Evolutionary conservation across 2,888 invertebrate species (phyloP), one percentile per base, ranked within the genome.

Genomic region (Scaeva pyrastri): DNA sequence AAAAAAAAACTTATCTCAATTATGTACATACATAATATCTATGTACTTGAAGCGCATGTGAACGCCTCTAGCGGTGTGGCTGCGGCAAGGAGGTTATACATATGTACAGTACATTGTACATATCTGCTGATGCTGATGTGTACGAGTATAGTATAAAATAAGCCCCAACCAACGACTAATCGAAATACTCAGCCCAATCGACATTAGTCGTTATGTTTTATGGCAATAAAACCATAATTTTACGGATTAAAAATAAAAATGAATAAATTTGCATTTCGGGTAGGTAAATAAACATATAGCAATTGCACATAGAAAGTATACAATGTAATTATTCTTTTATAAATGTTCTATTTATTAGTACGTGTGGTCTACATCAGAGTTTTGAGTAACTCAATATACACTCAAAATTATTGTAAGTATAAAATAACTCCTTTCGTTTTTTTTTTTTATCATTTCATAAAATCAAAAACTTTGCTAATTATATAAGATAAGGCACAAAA

Each of bases 211-310:
- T 2, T 11, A 85, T 85, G 73, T 85, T 73, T 80, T 80, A 81
- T 76, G 85, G 85, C 85, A 80, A 85, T 80, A 76, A 85, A 84
- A 85, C 72, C 66, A 76, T 80, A 85, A 72, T 75, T 82, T 81
- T 84, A 2, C 50, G 70, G 41, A 75, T 71, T 78, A 58, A 71
- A 50, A 45, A 80, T 71, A 64, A 41, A 48, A 62, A 43, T 31
- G 19, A 66, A 66, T 66, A 66, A 31, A 66, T 48, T 43, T 48
- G 16, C 31, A 66, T 66, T 48, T 84, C 19, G 14, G 55, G n/a
- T n/a, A n/a, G n/a, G n/a, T n/a, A n/a, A n/a, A n/a, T 43, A 43
- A 43, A 66, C n/a, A n/a, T 78, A 60, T 55, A 60, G 23, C 70
- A 19, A 50, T n/a, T 71, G 14, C 19, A 45, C 26, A 64, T 43